phyloP scores from a whole-genome alignment of 2,888 invertebrate genomes.

The Asteroscopus sphinx region DNA sequence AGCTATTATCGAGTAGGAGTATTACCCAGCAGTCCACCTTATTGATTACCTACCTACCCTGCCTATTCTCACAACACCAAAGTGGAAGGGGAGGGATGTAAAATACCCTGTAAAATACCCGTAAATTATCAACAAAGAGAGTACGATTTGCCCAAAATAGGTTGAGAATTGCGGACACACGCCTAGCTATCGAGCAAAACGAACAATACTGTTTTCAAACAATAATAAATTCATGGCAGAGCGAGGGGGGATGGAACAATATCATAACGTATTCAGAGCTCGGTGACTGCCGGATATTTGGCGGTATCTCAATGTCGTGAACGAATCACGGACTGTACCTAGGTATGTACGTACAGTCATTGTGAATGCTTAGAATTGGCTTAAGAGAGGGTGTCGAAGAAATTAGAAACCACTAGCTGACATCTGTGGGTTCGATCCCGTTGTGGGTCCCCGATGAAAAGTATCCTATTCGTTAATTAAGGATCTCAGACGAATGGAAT shows the following conservation, averaged over 20 bases:
- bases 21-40: too few species aligned
- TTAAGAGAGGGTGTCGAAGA: neutral
- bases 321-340: slow-evolving; percentile 11
- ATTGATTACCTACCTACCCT: too few species aligned
- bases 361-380: slow-evolving; percentile 20
- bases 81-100: too few species aligned
- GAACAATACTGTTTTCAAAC: slow-evolving; percentile 50
- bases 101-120: too few species aligned
- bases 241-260: slow-evolving; percentile 33
- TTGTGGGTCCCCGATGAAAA: too few species aligned
- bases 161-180: slow-evolving; percentile 27
- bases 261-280: slow-evolving; percentile 49
- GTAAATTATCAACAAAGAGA: neutral
- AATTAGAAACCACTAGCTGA: too few species aligned
- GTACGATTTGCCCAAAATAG: slow-evolving; percentile 30
- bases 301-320: slow-evolving; percentile 38
- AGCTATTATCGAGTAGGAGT: too few species aligned
- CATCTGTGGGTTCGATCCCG: too few species aligned
- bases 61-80: too few species aligned
- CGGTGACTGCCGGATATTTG: slow-evolving; percentile 41
- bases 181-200: slow-evolving; percentile 17
- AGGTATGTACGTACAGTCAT: slow-evolving; percentile 2
- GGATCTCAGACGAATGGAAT: too few species aligned
- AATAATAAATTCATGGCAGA: slow-evolving; percentile 51
- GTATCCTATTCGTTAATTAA: too few species aligned